A percentile compares a stretch with the other conserved stretches of the same genome.
Conservation (phyloP, 2,113 vertebrate genomes). For the Gymnorhina tibicen region DNA sequence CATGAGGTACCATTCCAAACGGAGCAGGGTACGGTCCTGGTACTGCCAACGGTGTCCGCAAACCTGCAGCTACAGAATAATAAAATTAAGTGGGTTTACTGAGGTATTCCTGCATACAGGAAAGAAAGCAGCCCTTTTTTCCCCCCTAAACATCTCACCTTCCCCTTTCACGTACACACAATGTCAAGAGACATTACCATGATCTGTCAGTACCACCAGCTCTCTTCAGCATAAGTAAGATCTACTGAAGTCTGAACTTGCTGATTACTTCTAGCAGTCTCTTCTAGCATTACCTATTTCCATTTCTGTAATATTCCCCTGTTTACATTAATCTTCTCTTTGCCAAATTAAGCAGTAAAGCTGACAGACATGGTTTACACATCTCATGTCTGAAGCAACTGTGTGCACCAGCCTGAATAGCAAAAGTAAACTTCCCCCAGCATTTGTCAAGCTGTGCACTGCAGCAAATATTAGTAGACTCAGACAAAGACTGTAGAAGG, state of each 20-base stretch:
- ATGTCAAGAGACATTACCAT: background rate
- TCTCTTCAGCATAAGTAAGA: background rate
- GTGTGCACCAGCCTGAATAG: background rate
- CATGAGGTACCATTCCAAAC: slow-evolving; percentile 91
- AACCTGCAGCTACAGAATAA: slow-evolving; percentile 79
- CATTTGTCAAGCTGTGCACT: background rate
- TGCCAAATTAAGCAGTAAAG: slow-evolving; percentile 44
- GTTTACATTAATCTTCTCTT: slow-evolving; percentile 16
- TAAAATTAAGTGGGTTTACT: background rate
- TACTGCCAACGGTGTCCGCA: slow-evolving; percentile 89
- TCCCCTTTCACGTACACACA: background rate
- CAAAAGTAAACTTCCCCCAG: background rate
- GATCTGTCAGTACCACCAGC: background rate
- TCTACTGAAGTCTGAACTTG: background rate
- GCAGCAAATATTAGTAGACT: slow-evolving; percentile 41
- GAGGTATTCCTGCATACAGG: background rate
- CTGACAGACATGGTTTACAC: slow-evolving; percentile 36
- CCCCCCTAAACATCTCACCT: background rate
- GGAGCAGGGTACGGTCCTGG: slow-evolving; percentile 87
- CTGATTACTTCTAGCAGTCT: background rate
- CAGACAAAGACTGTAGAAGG: slow-evolving; percentile 20
- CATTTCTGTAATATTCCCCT: slow-evolving; percentile 5
- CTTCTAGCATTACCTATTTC: background rate
- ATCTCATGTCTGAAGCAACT: slow-evolving; percentile 26
- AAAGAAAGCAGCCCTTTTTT: background rate